phyloP scores from a whole-genome alignment of 2,113 vertebrate genomes.

The Oryzias celebensis region DNA sequence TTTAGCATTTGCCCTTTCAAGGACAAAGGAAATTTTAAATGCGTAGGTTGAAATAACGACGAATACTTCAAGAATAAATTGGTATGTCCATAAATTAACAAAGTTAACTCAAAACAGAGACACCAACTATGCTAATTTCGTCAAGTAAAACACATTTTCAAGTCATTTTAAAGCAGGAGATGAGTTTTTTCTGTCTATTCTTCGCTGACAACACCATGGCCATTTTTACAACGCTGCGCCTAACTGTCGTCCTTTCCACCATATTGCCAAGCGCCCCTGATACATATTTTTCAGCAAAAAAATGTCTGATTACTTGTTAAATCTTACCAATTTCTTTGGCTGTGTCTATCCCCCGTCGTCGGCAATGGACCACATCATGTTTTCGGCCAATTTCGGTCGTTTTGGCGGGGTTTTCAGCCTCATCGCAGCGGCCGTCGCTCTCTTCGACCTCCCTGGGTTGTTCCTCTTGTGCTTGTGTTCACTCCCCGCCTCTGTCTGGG shows the following conservation, averaged over 20 bases:
- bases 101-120: slow-evolving; percentile 20
- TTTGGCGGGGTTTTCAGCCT: slow-evolving; percentile 33
- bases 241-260: slow-evolving; percentile 75
- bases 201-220: slow-evolving; percentile 74
- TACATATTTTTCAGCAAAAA: slow-evolving; percentile 26
- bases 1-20: slow-evolving; percentile 80
- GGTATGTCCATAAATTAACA: slow-evolving; percentile 13
- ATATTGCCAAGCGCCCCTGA: slow-evolving; percentile 70
- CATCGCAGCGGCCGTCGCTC: slow-evolving; percentile 22
- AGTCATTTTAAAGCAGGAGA: not conserved
- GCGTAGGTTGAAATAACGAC: slow-evolving; percentile 75
- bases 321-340: slow-evolving; percentile 70
- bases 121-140: slow-evolving; percentile 31
- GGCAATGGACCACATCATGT: slow-evolving; percentile 5
- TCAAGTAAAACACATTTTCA: slow-evolving; percentile 5
- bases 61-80: slow-evolving; percentile 48
- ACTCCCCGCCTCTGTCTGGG: slow-evolving; percentile 63
- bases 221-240: slow-evolving; percentile 78
- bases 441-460: slow-evolving; percentile 5
- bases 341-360: slow-evolving; percentile 48
- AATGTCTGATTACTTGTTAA: slow-evolving; percentile 31
- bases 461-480: slow-evolving; percentile 57
- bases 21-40: slow-evolving; percentile 85
- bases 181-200: slow-evolving; percentile 37
- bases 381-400: slow-evolving; percentile 39